Evolutionary conservation across 2,888 invertebrate species (phyloP).

Genomic region (Eupithecia vulgata): DNA sequence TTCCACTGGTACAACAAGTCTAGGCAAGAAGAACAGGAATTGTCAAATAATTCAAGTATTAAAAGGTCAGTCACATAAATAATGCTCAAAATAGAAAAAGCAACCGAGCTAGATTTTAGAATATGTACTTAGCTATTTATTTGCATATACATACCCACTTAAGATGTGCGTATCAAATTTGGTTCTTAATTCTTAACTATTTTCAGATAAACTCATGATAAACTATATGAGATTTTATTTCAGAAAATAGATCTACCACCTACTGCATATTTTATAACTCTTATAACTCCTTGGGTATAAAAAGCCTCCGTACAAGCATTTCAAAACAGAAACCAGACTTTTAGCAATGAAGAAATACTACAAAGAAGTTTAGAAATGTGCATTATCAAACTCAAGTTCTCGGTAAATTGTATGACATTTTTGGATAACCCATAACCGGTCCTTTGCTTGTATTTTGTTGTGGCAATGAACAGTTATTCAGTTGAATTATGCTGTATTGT

Average conservation of each 20-base stretch:
- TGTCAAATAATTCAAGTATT: background rate
- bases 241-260: no score
- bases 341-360: background rate
- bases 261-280: no score
- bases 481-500: conserved; percentile 38
- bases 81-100: background rate
- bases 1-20: background rate
- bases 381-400: conserved; percentile 1
- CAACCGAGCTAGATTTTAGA: background rate
- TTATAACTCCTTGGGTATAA: no score
- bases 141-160: no score
- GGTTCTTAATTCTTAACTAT: background rate
- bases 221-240: no score
- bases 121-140: background rate
- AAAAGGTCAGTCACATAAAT: background rate
- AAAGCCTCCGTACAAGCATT: background rate
- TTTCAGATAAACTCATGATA: no score
- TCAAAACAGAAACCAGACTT: background rate
- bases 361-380: background rate
- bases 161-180: background rate
- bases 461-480: conserved; percentile 42
- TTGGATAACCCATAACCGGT: conserved; percentile 7
- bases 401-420: background rate
- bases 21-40: background rate
- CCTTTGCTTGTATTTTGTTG: conserved; percentile 15